Base-by-base conservation (phyloP, 2,888 invertebrate species). In the Coenonympha glycerion region DNA sequence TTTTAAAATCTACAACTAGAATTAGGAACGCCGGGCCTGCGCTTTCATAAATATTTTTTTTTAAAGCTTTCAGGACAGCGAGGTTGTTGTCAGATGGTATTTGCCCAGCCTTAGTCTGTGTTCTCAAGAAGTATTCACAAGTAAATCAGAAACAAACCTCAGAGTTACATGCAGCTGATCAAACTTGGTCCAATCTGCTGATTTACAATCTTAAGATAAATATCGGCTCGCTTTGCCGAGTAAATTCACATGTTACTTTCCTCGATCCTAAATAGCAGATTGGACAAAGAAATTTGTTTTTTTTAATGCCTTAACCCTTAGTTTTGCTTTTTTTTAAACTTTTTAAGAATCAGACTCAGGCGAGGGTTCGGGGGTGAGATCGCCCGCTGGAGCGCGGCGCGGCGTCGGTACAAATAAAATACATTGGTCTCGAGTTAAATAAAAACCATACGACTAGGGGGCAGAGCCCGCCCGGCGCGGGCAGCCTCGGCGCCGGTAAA, bases 381-480 rank as follows among this genome's bases (percentile, higher is more conserved):
- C 71, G 57, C 71, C 66, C 73, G 62, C 73, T 61, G 57, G 55
- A 57, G 67, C 68, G 64, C 55, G 52, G 60, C 64, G 50, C 62
- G 61, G 51, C 68, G 69, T 62, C 64, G 19, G 21, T 59, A 66
- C 77, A 79, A 81, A 80, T 74, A 73, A 81, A 81, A 81, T 78
- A 80, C 78, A 79, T 85, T 80, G 82, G 83, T 83, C 84, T 81
- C 83, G 58, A 73, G 74, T 75, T 79, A 82, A 84, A 83, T 82
- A 79, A 79, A n/a, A 79, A 79, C 79, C 74, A 76, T 73, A 76
- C 78, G 79, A 76, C 74, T 76, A 76, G 79, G 73, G 73, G 69
- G 66, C 65, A 54, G 59, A 52, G 56, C 60, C 69, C 68, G 45
- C 70, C 71, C 73, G 69, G 59, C 68, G 58, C 64, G 52, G 46